These are phyloP conservation scores for Ophion slaviceki DNA, from an alignment of 2,888 invertebrate genomes.

Conservation along the genomic window DNA sequence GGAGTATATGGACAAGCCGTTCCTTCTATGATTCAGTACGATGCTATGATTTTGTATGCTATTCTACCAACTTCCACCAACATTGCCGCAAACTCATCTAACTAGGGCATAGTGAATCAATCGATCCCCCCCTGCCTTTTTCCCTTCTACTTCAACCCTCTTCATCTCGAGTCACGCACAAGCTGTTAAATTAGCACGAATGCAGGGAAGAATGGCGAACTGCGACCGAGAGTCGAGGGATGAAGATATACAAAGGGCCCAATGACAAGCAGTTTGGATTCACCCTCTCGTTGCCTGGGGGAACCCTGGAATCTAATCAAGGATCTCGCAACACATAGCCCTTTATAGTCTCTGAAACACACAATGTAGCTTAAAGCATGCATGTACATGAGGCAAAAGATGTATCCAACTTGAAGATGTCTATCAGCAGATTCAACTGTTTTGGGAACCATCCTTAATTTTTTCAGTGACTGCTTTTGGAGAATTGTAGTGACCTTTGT, in stretches of 20 bases:
- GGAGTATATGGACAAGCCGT: too few species aligned
- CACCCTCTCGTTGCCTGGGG: slow-evolving; percentile 47
- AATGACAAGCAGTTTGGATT: slow-evolving; percentile 38
- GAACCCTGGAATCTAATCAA: slow-evolving; percentile 56
- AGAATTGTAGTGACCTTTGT: too few species aligned
- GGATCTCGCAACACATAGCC: slow-evolving; percentile 52
- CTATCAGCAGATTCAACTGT: too few species aligned
- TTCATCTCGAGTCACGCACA: slow-evolving; percentile 22
- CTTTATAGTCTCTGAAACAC: slow-evolving; percentile 33
- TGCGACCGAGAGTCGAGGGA: slow-evolving; percentile 22
- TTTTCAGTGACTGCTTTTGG: too few species aligned
- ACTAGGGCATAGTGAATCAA: slow-evolving; percentile 14
- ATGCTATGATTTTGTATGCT: background rate
- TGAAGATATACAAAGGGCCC: background rate
- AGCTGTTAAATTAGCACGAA: slow-evolving; percentile 46
- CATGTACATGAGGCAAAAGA: too few species aligned
- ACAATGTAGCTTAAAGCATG: background rate
- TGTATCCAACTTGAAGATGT: too few species aligned
- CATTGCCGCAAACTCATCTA: too few species aligned
- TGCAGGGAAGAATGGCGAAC: slow-evolving; percentile 20
- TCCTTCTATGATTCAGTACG: too few species aligned
- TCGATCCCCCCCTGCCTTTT: slow-evolving; percentile 16
- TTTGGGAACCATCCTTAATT: too few species aligned
- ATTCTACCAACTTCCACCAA: too few species aligned
- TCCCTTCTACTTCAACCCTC: background rate